phyloP scores from a whole-genome alignment of 2,797 vertebrate species.

The Chelidonichthys spinosus region DNA sequence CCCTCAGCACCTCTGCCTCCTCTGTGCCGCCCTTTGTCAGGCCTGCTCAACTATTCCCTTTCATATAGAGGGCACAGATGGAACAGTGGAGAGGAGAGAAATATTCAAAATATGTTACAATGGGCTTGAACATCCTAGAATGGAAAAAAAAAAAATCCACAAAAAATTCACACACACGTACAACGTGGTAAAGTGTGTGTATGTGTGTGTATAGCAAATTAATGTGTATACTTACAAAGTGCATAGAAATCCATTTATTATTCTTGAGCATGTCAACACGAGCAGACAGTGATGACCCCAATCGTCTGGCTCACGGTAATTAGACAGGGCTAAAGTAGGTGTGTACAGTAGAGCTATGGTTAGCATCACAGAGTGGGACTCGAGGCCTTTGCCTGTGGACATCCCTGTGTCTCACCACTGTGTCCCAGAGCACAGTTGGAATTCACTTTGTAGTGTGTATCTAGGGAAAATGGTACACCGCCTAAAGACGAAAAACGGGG shows the following conservation, averaged over 20 bases:
- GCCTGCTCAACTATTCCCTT: slow-evolving; percentile 83
- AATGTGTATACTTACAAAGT: neutral
- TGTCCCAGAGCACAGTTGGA: slow-evolving; percentile 76
- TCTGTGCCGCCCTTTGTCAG: slow-evolving; percentile 78
- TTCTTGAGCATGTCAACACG: slow-evolving; percentile 38
- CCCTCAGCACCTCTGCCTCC: slow-evolving; percentile 79
- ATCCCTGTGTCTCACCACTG: slow-evolving; percentile 74
- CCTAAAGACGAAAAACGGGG: slow-evolving; percentile 72
- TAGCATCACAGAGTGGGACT: slow-evolving; percentile 69
- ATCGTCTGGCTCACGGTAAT: slow-evolving; percentile 58
- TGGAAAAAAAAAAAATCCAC: too few relatives aligned
- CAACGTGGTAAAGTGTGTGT: neutral
- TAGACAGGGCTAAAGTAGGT: slow-evolving; percentile 52
- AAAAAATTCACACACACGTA: neutral
- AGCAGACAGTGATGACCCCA: slow-evolving; percentile 36
- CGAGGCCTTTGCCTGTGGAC: slow-evolving; percentile 76
- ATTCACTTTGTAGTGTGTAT: slow-evolving; percentile 84
- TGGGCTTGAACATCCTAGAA: neutral
- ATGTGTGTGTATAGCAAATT: slow-evolving; percentile 22
- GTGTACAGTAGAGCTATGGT: slow-evolving; percentile 46
- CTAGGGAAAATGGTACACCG: slow-evolving; percentile 74
- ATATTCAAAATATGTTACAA: slow-evolving; percentile 25
- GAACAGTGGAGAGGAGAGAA: slow-evolving; percentile 58
- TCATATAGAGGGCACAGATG: slow-evolving; percentile 81
- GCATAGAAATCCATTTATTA: neutral